phyloP scores from a whole-genome alignment of 1,140 invertebrate species.

The Branchinecta lynchi region DNA sequence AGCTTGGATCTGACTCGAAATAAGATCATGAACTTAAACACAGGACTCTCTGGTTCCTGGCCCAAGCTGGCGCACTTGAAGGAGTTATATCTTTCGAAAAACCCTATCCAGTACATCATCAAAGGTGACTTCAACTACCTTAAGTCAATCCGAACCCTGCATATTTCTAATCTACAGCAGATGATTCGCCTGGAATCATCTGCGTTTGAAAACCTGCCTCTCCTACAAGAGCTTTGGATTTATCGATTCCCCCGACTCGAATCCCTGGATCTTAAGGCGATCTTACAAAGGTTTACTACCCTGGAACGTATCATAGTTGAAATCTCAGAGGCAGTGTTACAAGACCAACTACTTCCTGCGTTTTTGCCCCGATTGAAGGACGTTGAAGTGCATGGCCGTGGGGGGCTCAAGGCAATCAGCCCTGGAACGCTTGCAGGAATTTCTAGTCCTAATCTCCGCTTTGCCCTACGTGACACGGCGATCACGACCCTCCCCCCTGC shows the following conservation, averaged over 20 bases:
- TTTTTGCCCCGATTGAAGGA: conserved; percentile 58
- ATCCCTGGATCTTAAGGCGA: conserved; percentile 63
- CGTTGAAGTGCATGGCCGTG: conserved; percentile 53
- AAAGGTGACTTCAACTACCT: conserved; percentile 56
- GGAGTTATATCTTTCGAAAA: conserved; percentile 55
- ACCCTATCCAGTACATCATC: conserved; percentile 51
- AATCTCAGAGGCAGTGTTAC: conserved; percentile 62
- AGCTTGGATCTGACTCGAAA: conserved; percentile 61
- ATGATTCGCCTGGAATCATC: conserved; percentile 62
- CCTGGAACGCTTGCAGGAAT: conserved; percentile 58
- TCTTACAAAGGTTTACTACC: conserved; percentile 39
- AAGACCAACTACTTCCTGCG: conserved; percentile 59
- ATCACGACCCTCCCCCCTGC: conserved; percentile 55
- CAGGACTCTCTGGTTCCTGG: conserved; percentile 38
- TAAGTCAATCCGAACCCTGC: conserved; percentile 43
- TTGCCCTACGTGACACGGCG: conserved; percentile 61
- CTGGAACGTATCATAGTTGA: conserved; percentile 54
- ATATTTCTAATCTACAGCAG: conserved; percentile 46
- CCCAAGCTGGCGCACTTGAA: conserved; percentile 47
- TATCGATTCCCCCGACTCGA: conserved; percentile 58
- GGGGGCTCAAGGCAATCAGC: conserved; percentile 53
- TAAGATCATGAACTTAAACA: conserved; percentile 41
- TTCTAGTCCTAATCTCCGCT: conserved; percentile 46
- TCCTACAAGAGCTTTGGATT: conserved; percentile 48
- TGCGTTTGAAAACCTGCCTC: conserved; percentile 53